Conservation (phyloP, 2,113 vertebrate species). For the Choloepus hoffmanni region DNA sequence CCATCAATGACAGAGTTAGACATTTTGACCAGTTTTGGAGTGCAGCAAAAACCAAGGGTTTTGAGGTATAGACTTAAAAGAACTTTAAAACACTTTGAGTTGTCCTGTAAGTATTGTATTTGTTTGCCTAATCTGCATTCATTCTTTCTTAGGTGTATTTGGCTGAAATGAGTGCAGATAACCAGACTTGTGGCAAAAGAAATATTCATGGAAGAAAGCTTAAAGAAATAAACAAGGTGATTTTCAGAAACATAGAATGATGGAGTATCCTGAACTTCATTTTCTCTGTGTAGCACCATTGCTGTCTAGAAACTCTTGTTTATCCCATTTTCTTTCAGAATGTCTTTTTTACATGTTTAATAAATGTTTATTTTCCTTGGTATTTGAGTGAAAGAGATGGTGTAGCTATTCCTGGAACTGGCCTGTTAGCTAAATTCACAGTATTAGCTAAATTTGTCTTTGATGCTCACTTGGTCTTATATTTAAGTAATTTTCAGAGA, state of each 20-base stretch:
- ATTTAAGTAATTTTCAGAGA: conserved; percentile 33
- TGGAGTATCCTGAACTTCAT: background rate
- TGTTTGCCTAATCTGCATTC: conserved; percentile 65
- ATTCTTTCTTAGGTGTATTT: conserved; percentile 93
- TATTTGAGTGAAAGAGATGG: conserved; percentile 4
- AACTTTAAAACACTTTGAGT: conserved; percentile 3
- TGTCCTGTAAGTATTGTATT: background rate
- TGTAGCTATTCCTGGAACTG: conserved; percentile 11
- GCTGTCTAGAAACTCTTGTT: conserved; percentile 13
- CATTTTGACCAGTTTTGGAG: conserved; percentile 99
- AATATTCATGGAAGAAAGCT: conserved; percentile 96
- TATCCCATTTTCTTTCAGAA: conserved; percentile 17
- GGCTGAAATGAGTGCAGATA: conserved; percentile 97
- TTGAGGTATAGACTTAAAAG: conserved; percentile 91
- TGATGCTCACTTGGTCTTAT: background rate
- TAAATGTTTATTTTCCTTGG: conserved; percentile 43
- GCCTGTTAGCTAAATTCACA: background rate
- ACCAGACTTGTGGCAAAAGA: conserved; percentile 96
- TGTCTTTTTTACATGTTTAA: conserved; percentile 28
- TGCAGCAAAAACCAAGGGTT: conserved; percentile 98
- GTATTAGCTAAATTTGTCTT: conserved; percentile 42
- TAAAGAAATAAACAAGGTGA: conserved; percentile 97
- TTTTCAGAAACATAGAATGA: conserved; percentile 52
- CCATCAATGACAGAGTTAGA: conserved; percentile 96
- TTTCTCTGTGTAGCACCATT: conserved; percentile 2